Conservation (phyloP, 2,113 vertebrate species). For the Empidonax alnorum region DNA sequence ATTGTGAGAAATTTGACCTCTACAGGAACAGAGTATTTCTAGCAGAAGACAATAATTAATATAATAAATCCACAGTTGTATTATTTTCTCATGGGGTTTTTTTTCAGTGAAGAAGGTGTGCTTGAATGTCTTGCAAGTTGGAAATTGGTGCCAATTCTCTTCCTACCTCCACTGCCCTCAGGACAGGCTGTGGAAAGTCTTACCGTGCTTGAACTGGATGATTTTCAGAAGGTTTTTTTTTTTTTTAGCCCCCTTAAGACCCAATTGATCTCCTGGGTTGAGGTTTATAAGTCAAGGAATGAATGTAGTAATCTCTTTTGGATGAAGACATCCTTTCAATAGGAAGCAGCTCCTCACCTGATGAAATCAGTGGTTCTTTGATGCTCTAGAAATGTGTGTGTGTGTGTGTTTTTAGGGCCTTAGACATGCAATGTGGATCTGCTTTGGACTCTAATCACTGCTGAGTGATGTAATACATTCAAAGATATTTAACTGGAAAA, state of each 20-base stretch:
- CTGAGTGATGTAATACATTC: neutral
- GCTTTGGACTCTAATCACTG: neutral
- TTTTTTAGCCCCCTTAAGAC: neutral
- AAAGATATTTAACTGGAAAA: neutral
- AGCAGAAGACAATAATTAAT: neutral
- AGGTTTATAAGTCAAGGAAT: neutral
- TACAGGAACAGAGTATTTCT: neutral
- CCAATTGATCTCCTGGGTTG: neutral
- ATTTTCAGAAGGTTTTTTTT: neutral
- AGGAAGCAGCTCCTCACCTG: neutral
- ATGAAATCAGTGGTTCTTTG: neutral
- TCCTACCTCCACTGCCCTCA: neutral
- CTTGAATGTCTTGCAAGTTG: neutral
- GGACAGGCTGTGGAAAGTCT: neutral
- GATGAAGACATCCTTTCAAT: neutral
- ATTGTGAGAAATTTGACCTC: neutral
- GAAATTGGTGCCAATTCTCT: neutral
- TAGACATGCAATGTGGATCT: accelerated
- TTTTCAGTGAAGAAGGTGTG: neutral
- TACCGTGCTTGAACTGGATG: accelerated
- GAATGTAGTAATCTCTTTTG: neutral
- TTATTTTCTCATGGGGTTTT: neutral
- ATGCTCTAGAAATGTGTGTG: neutral
- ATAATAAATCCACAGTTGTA: neutral
- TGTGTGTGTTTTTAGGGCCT: neutral